Evolutionary conservation across 2,113 vertebrate species (phyloP).

Genomic region (Platanista minor): DNA sequence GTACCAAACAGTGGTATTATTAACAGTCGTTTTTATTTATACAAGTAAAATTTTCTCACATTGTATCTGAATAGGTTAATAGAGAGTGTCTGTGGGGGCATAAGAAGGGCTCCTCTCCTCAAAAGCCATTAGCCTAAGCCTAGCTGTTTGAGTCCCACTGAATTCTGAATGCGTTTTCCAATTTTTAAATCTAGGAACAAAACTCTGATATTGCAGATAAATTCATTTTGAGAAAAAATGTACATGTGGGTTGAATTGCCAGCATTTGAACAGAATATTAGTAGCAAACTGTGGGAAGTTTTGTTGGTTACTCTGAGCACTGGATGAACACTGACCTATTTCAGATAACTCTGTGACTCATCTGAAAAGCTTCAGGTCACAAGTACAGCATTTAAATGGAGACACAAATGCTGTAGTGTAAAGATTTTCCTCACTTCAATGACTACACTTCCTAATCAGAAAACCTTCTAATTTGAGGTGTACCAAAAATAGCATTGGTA

Average conservation of each 20-base stretch:
- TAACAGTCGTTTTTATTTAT: constrained; percentile 28
- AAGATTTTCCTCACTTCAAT: constrained; percentile 41
- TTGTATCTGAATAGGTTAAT: constrained; percentile 23
- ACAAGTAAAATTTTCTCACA: constrained; percentile 11
- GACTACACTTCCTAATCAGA: constrained; percentile 10
- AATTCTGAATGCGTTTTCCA: constrained; percentile 38
- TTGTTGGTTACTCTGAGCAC: neutral
- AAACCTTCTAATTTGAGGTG: constrained; percentile 51
- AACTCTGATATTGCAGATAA: constrained; percentile 1
- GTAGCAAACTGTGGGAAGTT: neutral
- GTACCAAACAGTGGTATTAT: neutral
- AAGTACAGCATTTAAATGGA: constrained; percentile 42
- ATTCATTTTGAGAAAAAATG: constrained; percentile 22
- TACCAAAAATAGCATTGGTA: constrained; percentile 25
- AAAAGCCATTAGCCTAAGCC: constrained; percentile 44
- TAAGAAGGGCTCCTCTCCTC: neutral
- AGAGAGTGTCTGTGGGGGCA: neutral
- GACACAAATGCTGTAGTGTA: constrained; percentile 41
- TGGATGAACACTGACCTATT: constrained; percentile 27
- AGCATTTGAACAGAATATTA: constrained; percentile 30
- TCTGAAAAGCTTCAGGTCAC: constrained; percentile 43
- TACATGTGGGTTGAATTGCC: neutral
- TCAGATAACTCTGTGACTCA: constrained; percentile 47
- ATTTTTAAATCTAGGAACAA: constrained; percentile 42
- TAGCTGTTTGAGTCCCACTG: neutral